Evolutionary conservation across 2,797 vertebrate genomes (phyloP).

Genomic region (Rhodeus uyekii): DNA sequence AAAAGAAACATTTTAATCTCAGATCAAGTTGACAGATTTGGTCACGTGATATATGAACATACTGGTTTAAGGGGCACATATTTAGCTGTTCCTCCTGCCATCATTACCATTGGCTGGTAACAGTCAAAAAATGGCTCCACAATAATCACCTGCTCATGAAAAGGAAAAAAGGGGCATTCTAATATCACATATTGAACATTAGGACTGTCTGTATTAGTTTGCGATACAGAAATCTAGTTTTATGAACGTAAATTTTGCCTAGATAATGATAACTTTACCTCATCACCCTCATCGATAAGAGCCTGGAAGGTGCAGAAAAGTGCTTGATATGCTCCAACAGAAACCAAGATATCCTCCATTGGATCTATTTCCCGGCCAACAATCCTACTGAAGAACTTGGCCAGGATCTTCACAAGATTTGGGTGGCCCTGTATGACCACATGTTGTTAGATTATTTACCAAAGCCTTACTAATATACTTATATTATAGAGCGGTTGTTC

Average conservation of each 20-base stretch:
- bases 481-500: not conserved
- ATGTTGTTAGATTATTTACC: not conserved
- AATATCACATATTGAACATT: not conserved
- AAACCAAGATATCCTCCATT: constrained; percentile 85
- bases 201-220: too few relatives aligned
- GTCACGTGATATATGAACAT: not conserved
- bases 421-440: constrained; percentile 84
- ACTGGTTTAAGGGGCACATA: constrained; percentile 86
- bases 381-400: constrained; percentile 84
- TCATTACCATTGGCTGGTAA: constrained; percentile 90
- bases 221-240: not conserved
- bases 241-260: not conserved
- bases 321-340: constrained; percentile 91
- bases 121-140: constrained; percentile 96
- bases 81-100: constrained; percentile 86
- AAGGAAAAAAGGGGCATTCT: constrained; percentile 2
- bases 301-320: constrained; percentile 92
- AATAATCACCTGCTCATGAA: constrained; percentile 85
- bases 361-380: constrained; percentile 84
- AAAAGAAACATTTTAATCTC: not conserved
- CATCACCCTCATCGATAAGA: constrained; percentile 88
- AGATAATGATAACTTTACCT: constrained; percentile 73
- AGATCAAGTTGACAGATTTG: not conserved
- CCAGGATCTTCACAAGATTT: constrained; percentile 83
- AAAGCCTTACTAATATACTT: not conserved